Evolutionary conservation across 2,888 invertebrate genomes (phyloP).

Genomic region (Torymus texanus): DNA sequence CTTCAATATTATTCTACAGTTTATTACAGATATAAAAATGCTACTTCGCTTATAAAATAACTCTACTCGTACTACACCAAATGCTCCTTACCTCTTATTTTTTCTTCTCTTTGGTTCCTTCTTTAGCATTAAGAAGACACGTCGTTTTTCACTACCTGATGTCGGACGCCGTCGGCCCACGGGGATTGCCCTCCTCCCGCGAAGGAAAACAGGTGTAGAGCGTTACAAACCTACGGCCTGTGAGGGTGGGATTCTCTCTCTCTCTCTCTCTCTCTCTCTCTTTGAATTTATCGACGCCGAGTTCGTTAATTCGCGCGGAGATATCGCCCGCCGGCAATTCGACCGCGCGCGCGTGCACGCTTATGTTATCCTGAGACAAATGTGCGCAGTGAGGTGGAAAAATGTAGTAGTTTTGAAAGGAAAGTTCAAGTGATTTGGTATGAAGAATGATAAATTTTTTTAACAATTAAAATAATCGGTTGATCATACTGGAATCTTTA

Average conservation of each 20-base stretch:
- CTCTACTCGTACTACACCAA: background rate
- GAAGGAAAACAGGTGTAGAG: slow-evolving; percentile 46
- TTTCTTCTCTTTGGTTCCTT: background rate
- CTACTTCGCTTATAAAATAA: too few species aligned
- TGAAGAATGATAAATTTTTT: too few species aligned
- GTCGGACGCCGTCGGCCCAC: slow-evolving; percentile 4
- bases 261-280: slow-evolving; percentile 23
- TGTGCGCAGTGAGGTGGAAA: background rate
- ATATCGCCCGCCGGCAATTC: background rate
- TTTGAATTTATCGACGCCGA: slow-evolving; percentile 45
- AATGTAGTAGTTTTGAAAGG: too few species aligned
- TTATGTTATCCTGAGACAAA: background rate
- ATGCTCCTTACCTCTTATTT: background rate
- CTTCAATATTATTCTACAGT: too few species aligned
- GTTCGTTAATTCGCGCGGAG: slow-evolving; percentile 43
- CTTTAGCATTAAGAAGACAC: slow-evolving; percentile 19
- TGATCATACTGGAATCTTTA: too few species aligned
- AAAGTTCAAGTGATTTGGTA: too few species aligned
- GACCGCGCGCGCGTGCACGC: background rate
- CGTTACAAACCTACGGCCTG: background rate
- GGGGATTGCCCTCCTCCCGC: slow-evolving; percentile 49
- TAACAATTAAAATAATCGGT: too few species aligned
- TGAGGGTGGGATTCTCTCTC: too few species aligned
- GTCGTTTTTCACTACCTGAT: slow-evolving; percentile 32
- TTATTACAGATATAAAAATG: too few species aligned